Evolutionary conservation across 2,888 invertebrate species (phyloP).

Genomic region (Acronicta alni): DNA sequence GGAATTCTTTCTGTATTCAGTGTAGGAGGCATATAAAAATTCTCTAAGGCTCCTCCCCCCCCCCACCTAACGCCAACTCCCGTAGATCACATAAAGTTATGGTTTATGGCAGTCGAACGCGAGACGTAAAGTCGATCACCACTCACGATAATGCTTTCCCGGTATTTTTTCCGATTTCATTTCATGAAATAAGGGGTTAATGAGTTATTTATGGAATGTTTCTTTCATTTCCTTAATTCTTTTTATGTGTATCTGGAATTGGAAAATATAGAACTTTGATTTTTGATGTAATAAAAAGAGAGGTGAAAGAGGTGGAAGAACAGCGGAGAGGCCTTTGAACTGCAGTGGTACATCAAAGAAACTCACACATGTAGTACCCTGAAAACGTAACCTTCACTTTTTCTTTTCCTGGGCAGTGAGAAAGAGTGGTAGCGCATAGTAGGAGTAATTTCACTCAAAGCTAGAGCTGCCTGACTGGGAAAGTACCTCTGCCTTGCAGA

Average conservation of each 20-base stretch:
- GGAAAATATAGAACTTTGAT: too few species aligned
- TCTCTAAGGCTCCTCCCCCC: constrained; percentile 61
- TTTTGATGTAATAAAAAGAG: too few species aligned
- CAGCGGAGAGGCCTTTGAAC: too few species aligned
- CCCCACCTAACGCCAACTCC: constrained; percentile 57
- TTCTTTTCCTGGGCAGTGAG: too few species aligned
- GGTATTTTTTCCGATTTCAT: constrained; percentile 23
- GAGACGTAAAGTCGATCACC: constrained; percentile 72
- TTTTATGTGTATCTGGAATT: not conserved
- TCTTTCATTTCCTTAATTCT: not conserved
- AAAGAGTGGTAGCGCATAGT: too few species aligned
- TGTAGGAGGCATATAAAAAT: constrained; percentile 71
- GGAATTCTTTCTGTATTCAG: constrained; percentile 70
- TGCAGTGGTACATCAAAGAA: too few species aligned
- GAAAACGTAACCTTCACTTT: too few species aligned
- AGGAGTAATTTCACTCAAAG: too few species aligned
- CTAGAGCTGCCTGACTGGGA: too few species aligned
- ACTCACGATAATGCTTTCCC: constrained; percentile 44
- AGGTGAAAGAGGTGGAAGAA: too few species aligned
- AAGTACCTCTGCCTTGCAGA: too few species aligned
- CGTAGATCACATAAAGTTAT: constrained; percentile 80
- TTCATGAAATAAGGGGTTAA: constrained; percentile 16
- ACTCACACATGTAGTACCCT: too few species aligned
- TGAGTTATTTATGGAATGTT: constrained; percentile 19
- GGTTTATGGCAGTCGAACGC: constrained; percentile 73